Percentiles rank a stretch among this genome's conserved stretches.
Evolutionary conservation across 2,113 vertebrate species (phyloP).

Genomic region (Procavia capensis): DNA sequence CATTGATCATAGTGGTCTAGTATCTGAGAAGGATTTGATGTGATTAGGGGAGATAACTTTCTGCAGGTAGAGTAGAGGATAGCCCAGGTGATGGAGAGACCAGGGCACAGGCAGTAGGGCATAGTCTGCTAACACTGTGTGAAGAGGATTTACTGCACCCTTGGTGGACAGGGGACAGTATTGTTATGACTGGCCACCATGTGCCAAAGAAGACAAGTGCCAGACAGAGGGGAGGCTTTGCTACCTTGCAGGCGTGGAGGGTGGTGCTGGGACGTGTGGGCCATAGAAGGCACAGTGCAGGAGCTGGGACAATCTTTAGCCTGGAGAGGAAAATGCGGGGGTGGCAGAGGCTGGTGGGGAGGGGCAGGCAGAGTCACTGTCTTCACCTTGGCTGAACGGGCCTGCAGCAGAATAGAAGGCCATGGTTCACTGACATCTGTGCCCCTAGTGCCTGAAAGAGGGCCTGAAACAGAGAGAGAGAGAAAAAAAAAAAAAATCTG

Average conservation of each 20-base stretch:
- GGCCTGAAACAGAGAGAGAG: neutral
- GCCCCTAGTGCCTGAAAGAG: neutral
- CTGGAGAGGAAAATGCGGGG: neutral
- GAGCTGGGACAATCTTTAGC: neutral
- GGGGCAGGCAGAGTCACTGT: rapidly evolving
- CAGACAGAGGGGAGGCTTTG: neutral
- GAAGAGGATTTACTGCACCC: neutral
- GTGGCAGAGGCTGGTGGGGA: too few species aligned
- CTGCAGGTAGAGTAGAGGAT: neutral
- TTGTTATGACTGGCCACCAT: neutral
- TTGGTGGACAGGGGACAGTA: neutral
- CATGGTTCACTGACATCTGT: neutral
- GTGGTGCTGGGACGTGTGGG: rapidly evolving
- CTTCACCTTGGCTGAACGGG: neutral
- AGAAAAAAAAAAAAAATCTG: too few species aligned
- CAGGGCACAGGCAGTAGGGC: neutral
- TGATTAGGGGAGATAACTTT: neutral
- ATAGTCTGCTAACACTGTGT: neutral
- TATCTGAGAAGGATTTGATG: neutral
- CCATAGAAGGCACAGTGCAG: neutral
- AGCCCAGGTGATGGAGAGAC: neutral
- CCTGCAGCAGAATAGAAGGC: neutral
- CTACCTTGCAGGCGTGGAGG: rapidly evolving
- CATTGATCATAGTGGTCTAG: neutral
- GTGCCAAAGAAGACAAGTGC: neutral